Conservation (phyloP, 1,140 invertebrate genomes). For the Sminthurinus signatus region DNA sequence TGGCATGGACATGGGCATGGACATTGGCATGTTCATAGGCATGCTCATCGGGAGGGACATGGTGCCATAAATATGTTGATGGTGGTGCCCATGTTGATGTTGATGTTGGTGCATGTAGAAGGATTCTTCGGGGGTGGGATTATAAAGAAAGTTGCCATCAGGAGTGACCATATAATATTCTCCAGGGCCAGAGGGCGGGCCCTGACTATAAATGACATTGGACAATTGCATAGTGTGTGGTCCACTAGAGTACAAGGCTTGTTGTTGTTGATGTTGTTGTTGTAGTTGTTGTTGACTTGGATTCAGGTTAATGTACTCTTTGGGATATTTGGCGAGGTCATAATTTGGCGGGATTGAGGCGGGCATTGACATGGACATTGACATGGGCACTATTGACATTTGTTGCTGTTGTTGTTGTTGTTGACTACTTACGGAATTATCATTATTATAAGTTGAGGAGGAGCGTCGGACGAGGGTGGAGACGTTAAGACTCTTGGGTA, state of each 20-base stretch:
- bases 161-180: conserved; percentile 3
- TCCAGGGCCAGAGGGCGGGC: neutral
- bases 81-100: conserved; percentile 56
- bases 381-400: neutral
- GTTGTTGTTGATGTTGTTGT: neutral
- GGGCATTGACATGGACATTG: neutral
- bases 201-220: neutral
- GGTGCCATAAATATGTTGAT: conserved; percentile 41
- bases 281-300: neutral
- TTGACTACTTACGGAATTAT: conserved; percentile 30
- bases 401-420: no score
- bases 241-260: neutral
- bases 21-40: conserved; percentile 16
- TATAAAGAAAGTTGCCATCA: neutral
- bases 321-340: conserved; percentile 40
- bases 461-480: conserved; percentile 46
- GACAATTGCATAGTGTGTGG: neutral
- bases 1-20: conserved; percentile 1
- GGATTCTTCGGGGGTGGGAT: conserved; percentile 4
- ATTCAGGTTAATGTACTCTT: conserved; percentile 38
- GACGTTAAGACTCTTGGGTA: conserved; percentile 55
- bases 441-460: conserved; percentile 46
- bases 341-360: conserved; percentile 28
- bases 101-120: conserved; percentile 41
- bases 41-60: conserved; percentile 57